Evolutionary conservation across 2,797 vertebrate genomes (phyloP), one percentile per base, ranked within the genome.

Genomic region (Hippoglossus hippoglossus): DNA sequence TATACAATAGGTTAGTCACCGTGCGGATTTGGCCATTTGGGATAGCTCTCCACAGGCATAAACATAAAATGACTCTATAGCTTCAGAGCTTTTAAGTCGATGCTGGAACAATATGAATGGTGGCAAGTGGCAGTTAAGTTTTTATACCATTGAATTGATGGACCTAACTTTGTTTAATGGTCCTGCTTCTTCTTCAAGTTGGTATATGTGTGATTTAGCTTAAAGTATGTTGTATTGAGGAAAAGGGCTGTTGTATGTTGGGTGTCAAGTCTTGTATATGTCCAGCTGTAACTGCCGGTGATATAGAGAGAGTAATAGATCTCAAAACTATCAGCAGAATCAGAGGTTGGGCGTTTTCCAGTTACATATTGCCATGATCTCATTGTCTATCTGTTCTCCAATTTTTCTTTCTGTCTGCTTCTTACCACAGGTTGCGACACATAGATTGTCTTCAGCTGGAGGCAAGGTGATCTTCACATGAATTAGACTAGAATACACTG

Each of bases 401-500:
- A 22, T 36, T 6, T 13, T 47, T 24, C 39, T 34, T 13, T 41
- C 51, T 56, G 19, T 46, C 31, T 65, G 41, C 2, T 4, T 31
- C 15, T 50, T 11, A 28, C 16, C 21, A 60, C 61, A 59, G 58
- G 28, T 53, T 53, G 49, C 47, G 53, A 44, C 46, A 36, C 6
- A 25, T 2, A 9, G 21, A 21, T 25, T 31, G 55, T 28, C 15
- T 63, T 53, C 24, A 57, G 59, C 36, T 63, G 6, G 22, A 67
- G 46, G 57, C 68, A 36, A 53, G 41, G 63, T 58, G 53, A 53
- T 49, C 60, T 28, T 57, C 31, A 67, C 31, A 44, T 24, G 21
- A 60, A 56, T 34, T 34, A 34, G 31, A 72, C 21, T 0, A 55
- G 16, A 47, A 34, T 34, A 34, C 5, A 55, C 1, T 49, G 28